Evolutionary conservation across 1,140 invertebrate species (phyloP).

Genomic region (Magallana angulata): DNA sequence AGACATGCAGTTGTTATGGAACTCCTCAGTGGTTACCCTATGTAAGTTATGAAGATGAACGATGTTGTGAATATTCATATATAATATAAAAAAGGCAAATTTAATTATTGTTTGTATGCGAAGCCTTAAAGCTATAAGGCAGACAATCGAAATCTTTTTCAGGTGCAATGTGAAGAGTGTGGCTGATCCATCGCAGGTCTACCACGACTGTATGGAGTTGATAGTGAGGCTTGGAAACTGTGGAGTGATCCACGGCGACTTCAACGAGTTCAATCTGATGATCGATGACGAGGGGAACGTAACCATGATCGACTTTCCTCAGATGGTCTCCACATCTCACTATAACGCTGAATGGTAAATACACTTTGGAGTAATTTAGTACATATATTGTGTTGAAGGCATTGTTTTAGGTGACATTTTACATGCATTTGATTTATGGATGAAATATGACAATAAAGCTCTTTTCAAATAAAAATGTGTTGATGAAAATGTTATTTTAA

Average conservation of each 20-base stretch:
- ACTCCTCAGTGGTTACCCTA: conserved; percentile 85
- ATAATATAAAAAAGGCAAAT: too few relatives aligned
- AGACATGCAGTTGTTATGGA: conserved; percentile 99
- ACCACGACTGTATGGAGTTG: conserved; percentile 97
- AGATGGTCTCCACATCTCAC: conserved; percentile 98
- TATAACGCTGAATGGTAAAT: conserved; percentile 91
- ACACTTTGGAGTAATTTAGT: too few relatives aligned
- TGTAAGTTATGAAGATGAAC: conserved; percentile 75
- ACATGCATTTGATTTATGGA: too few relatives aligned
- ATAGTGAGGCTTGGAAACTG: conserved; percentile 94
- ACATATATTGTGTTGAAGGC: too few relatives aligned
- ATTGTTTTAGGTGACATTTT: too few relatives aligned
- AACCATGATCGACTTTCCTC: conserved; percentile 98
- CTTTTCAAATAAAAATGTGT: too few relatives aligned
- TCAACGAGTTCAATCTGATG: conserved; percentile 94
- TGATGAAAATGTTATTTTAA: too few relatives aligned
- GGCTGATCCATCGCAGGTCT: conserved; percentile 88
- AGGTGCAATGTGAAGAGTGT: conserved; percentile 92
- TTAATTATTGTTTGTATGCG: too few relatives aligned
- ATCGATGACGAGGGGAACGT: conserved; percentile 87
- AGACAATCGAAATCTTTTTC: conserved; percentile 35
- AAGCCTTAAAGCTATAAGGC: too few relatives aligned
- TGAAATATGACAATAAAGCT: too few relatives aligned
- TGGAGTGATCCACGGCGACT: conserved; percentile 99
- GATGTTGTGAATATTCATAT: too few relatives aligned